Evolutionary conservation across 2,888 invertebrate species (phyloP), one percentile per base, ranked within the genome.

Genomic region (Erebia aethiops): DNA sequence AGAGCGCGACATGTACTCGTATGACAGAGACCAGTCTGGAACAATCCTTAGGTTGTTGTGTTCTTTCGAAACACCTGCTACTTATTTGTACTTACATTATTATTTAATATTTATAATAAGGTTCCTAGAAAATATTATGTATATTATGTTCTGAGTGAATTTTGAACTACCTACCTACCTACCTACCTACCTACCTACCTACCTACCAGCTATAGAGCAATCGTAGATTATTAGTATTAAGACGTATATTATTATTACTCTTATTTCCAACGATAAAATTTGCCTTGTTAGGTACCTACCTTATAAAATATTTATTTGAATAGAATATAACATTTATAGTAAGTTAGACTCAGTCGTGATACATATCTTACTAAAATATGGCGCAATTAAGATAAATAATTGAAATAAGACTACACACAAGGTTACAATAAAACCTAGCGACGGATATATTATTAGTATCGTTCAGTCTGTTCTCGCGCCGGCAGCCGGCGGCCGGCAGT

Each of bases 281-380:
- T 74, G 71, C 73, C 74, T 76, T 70, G 75, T 78, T 75, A 69
- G 4, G n/a, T n/a, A n/a, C n/a, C n/a, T n/a, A 11, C 9, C 43
- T 3, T 46, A 67, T 75, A 21, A 61, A 72, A 70, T 71, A 72
- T 74, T 75, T 75, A 74, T 74, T 76, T 77, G 43, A 46, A 64
- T 67, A 69, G 67, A 67, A 62, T 66, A 57, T 68, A 64, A 56
- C 57, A 63, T 64, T 68, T 70, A 70, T 71, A 7, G 41, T 60
- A 41, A 61, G 13, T 61, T 16, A 61, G 13, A 43, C 43, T 43
- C 60, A 5, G 41, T 61, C 60, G 60, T 46, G 16, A 16, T 43
- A 61, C 60, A 61, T 61, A 61, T 61, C 60, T 61, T 2, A 43
- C 11, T 4, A 16, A 18, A 43, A 1, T 11, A 1, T 35, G 57